Percentiles rank a stretch among this genome's conserved stretches.
Conservation (phyloP, 1,140 invertebrate species). For the Drosophila parabipectinata region DNA sequence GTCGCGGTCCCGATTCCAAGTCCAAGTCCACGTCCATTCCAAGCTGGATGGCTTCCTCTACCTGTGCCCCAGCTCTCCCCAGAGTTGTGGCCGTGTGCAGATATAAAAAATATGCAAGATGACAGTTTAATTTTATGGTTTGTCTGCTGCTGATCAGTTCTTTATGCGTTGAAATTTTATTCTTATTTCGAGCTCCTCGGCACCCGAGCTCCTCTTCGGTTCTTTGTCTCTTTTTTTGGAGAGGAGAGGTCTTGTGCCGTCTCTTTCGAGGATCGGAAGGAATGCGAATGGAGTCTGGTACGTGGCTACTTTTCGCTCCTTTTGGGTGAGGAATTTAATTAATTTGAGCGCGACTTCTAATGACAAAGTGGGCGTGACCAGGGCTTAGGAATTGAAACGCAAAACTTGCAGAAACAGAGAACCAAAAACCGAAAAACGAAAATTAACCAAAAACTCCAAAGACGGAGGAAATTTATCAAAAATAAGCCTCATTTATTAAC, state of each 20-base stretch:
- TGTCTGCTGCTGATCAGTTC: conserved; percentile 84
- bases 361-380: conserved; percentile 76
- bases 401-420: conserved; percentile 5
- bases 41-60: conserved; percentile 35
- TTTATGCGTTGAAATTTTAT: conserved; percentile 79
- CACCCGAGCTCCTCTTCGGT: conserved; percentile 3
- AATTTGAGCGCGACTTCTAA: conserved; percentile 73
- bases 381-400: conserved; percentile 60
- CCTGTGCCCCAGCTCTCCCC: conserved; percentile 43
- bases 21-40: conserved; percentile 8
- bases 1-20: conserved; percentile 4
- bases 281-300: conserved; percentile 59
- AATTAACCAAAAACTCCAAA: conserved; percentile 12
- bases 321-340: conserved; percentile 73
- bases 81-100: conserved; percentile 52
- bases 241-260: conserved; percentile 5
- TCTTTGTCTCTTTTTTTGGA: conserved; percentile 14
- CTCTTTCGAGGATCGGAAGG: conserved; percentile 25
- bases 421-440: conserved; percentile 20
- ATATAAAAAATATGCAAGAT: conserved; percentile 84
- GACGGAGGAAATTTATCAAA: conserved; percentile 41
- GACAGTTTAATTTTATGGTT: conserved; percentile 84
- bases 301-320: conserved; percentile 62
- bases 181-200: conserved; percentile 35
- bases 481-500: conserved; percentile 78